Evolutionary conservation across 2,113 vertebrate genomes (phyloP).

Genomic region (Acrocephalus kingi): DNA sequence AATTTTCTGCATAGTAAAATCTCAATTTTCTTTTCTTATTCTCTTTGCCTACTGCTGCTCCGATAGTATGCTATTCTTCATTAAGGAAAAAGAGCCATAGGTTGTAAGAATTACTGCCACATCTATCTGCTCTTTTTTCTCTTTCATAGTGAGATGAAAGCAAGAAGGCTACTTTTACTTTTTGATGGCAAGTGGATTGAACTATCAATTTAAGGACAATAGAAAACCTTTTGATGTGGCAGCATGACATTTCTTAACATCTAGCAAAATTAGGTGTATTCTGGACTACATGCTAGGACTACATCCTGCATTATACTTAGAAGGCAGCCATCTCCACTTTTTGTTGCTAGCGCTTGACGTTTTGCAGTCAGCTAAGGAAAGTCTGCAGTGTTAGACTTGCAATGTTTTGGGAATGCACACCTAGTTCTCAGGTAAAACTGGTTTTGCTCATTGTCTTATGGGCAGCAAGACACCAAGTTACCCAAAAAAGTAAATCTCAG

Average conservation of each 20-base stretch:
- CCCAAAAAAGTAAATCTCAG: background rate
- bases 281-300: background rate
- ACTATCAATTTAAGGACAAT: background rate
- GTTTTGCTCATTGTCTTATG: background rate
- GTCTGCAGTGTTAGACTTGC: background rate
- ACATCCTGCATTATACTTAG: background rate
- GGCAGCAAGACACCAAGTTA: background rate
- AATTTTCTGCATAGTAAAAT: background rate
- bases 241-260: background rate
- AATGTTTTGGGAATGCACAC: background rate
- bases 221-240: background rate
- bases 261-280: background rate
- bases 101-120: background rate
- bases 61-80: background rate
- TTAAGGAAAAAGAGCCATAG: background rate
- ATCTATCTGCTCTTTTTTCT: background rate
- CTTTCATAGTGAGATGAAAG: background rate
- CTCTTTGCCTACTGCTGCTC: background rate
- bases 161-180: background rate
- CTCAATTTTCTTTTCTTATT: background rate
- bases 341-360: fast-evolving
- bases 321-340: background rate
- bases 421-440: background rate
- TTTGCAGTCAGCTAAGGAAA: background rate
- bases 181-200: background rate